phyloP scores from a whole-genome alignment of 1,140 invertebrate species.

The Grapholita molesta region DNA sequence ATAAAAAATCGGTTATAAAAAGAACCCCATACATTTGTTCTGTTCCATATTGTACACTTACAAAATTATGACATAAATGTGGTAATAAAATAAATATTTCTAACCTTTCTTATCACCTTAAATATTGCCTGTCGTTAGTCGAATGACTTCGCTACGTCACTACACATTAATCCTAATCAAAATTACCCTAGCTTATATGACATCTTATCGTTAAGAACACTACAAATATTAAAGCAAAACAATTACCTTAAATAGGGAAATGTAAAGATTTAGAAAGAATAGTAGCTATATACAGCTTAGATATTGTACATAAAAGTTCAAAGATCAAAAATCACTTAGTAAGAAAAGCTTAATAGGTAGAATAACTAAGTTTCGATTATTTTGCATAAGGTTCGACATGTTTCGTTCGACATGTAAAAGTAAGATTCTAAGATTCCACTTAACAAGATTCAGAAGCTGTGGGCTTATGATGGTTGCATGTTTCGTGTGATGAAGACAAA shows the following conservation, averaged over 20 bases:
- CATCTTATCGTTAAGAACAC: slow-evolving; percentile 1
- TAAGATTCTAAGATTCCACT: not conserved
- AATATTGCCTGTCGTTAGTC: slow-evolving; percentile 37
- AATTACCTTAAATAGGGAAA: not conserved
- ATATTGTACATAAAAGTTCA: slow-evolving; percentile 6
- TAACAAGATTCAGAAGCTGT: not conserved
- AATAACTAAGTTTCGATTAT: not conserved
- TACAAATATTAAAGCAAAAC: slow-evolving; percentile 3
- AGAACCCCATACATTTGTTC: not conserved
- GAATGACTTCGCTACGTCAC: slow-evolving; percentile 24
- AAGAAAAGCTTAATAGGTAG: not conserved
- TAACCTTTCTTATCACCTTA: slow-evolving; percentile 36
- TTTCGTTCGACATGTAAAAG: not conserved
- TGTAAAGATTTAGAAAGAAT: not conserved
- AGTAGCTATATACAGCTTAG: slow-evolving; percentile 9
- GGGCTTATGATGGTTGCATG: no score
- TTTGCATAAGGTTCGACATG: not conserved
- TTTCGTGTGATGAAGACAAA: no score
- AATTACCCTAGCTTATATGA: slow-evolving; percentile 22
- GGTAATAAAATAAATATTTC: slow-evolving; percentile 31
- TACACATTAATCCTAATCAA: slow-evolving; percentile 24
- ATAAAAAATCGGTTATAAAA: not conserved
- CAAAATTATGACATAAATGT: slow-evolving; percentile 24
- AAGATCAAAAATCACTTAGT: slow-evolving; percentile 7
- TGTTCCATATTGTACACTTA: slow-evolving; percentile 20